Conservation (phyloP, 1,140 invertebrate species). For the Bombus ignitus region DNA sequence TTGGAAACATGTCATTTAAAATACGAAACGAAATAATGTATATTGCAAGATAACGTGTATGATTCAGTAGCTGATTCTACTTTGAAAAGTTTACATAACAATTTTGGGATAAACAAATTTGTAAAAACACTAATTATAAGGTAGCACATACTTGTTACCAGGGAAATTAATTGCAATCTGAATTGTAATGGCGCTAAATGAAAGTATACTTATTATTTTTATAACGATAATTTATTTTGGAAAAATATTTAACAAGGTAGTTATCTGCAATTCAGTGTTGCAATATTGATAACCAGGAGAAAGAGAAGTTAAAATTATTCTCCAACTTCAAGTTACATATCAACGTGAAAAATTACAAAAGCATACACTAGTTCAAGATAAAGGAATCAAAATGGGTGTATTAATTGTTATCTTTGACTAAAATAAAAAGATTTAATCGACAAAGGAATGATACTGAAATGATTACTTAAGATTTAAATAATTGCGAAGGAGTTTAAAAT, state of each 20-base stretch:
- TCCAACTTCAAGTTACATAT: not conserved
- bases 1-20: not conserved
- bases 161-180: not conserved
- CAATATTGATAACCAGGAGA: not conserved
- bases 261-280: not conserved
- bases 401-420: too few relatives aligned
- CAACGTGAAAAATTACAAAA: too few relatives aligned
- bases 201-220: not conserved
- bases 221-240: not conserved
- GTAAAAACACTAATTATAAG: too few relatives aligned
- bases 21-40: not conserved
- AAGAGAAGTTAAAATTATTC: not conserved
- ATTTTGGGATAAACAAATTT: not conserved
- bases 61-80: not conserved
- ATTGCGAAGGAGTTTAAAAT: not conserved
- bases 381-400: too few relatives aligned
- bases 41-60: not conserved
- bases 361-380: too few relatives aligned
- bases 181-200: not conserved
- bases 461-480: too few relatives aligned
- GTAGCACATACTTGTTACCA: not conserved
- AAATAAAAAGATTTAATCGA: too few relatives aligned
- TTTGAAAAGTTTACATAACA: not conserved
- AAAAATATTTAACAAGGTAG: too few relatives aligned
- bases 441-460: too few relatives aligned